Evolutionary conservation across 2,113 vertebrate species (phyloP).

Genomic region (Lampris incognitus): DNA sequence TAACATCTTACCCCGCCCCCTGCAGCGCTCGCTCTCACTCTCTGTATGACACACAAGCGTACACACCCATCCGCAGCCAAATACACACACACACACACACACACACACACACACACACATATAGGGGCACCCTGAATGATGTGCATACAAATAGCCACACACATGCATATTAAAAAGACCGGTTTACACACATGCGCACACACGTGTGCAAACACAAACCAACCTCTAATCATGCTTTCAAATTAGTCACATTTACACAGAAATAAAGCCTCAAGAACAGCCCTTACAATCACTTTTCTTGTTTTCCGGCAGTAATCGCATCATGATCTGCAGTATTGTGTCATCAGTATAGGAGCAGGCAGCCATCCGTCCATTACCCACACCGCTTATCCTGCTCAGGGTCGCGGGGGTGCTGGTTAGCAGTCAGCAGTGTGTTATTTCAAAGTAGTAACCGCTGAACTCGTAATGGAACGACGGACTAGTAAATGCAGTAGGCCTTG

Average conservation of each 20-base stretch:
- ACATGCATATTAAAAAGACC: no score
- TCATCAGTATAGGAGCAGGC: no score
- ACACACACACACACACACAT: conserved; percentile 10
- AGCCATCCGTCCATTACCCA: no score
- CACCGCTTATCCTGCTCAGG: no score
- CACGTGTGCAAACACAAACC: background rate
- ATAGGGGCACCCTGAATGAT: background rate
- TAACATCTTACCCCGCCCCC: conserved; percentile 50
- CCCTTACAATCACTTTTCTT: conserved; percentile 41
- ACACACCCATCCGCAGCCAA: background rate
- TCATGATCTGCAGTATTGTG: conserved; percentile 3
- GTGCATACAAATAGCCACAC: no score
- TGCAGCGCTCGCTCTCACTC: conserved; percentile 39
- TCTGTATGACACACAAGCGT: conserved; percentile 26
- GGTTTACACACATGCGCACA: background rate
- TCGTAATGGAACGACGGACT: no score
- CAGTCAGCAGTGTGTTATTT: no score
- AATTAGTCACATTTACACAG: conserved; percentile 75
- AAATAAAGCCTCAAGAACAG: conserved; percentile 65
- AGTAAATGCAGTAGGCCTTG: no score
- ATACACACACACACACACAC: conserved; percentile 18
- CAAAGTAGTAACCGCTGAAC: no score
- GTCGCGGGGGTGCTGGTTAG: no score
- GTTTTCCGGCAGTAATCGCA: conserved; percentile 51
- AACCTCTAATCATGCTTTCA: conserved; percentile 56